Conservation (phyloP, 2,888 invertebrate genomes). For the Pristionchus arcanus region DNA sequence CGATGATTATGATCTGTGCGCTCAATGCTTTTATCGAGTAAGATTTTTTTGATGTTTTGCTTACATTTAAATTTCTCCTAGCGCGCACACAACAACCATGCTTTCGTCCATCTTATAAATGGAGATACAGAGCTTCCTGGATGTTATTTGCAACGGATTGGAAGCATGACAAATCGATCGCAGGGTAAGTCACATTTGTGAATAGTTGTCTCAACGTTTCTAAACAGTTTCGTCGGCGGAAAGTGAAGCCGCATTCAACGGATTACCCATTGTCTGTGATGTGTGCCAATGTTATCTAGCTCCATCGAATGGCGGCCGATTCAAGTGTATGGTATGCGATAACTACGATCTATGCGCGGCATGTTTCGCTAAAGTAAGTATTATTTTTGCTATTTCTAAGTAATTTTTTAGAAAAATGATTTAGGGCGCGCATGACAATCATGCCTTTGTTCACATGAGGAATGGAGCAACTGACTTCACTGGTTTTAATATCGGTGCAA, state of each 20-base stretch:
- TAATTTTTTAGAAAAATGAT: too few relatives aligned
- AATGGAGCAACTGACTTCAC: background rate
- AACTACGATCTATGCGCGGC: background rate
- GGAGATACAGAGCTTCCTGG: background rate
- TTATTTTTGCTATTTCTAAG: too few relatives aligned
- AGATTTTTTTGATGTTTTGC: too few relatives aligned
- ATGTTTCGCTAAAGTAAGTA: background rate
- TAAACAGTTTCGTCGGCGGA: background rate
- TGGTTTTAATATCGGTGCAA: background rate
- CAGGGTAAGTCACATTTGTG: too few relatives aligned
- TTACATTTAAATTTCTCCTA: too few relatives aligned
- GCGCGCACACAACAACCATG: constrained; percentile 17
- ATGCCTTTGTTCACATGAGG: background rate
- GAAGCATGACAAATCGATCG: background rate
- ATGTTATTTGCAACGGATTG: too few relatives aligned
- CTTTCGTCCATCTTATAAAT: background rate
- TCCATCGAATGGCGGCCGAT: constrained; percentile 11
- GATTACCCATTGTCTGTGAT: background rate
- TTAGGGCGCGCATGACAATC: constrained; percentile 11
- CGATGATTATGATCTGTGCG: background rate
- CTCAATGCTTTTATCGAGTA: background rate
- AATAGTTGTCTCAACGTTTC: too few relatives aligned
- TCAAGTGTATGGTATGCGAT: constrained; percentile 8
- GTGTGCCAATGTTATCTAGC: background rate
- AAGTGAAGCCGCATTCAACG: background rate